Evolutionary conservation across 2,113 vertebrate species (phyloP).

Genomic region (Amphiprion percula): DNA sequence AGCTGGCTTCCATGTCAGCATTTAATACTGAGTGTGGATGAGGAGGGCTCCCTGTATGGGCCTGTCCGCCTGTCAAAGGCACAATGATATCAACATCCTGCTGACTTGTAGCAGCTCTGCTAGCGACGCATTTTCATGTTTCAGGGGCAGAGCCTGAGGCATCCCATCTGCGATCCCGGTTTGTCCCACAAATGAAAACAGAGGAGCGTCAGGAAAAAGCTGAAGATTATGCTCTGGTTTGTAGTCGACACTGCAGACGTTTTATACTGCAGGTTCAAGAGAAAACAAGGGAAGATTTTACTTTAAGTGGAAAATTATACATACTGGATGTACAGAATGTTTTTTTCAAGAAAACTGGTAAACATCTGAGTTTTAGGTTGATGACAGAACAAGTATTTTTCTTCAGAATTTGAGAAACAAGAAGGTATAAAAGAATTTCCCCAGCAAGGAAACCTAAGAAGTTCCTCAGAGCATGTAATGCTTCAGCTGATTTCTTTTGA

Average conservation of each 20-base stretch:
- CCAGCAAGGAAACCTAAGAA: too few relatives aligned
- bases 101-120: constrained; percentile 62
- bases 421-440: too few relatives aligned
- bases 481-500: too few relatives aligned
- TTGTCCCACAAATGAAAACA: constrained; percentile 24
- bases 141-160: constrained; percentile 22
- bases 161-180: constrained; percentile 48
- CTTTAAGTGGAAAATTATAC: too few relatives aligned
- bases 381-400: too few relatives aligned
- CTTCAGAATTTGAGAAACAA: too few relatives aligned
- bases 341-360: too few relatives aligned
- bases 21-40: constrained; percentile 35
- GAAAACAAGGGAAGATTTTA: too few relatives aligned
- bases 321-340: too few relatives aligned
- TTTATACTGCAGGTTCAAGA: neutral
- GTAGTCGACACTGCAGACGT: neutral
- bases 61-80: constrained; percentile 55
- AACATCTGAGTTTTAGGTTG: too few relatives aligned
- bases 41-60: constrained; percentile 22
- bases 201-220: constrained; percentile 37
- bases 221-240: constrained; percentile 29
- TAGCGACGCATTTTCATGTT: constrained; percentile 54
- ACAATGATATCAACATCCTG: constrained; percentile 61
- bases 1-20: constrained; percentile 58
- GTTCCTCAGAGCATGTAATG: too few relatives aligned